Evolutionary conservation across 2,113 vertebrate species (phyloP).

Genomic region (Sclerurus mexicanus): DNA sequence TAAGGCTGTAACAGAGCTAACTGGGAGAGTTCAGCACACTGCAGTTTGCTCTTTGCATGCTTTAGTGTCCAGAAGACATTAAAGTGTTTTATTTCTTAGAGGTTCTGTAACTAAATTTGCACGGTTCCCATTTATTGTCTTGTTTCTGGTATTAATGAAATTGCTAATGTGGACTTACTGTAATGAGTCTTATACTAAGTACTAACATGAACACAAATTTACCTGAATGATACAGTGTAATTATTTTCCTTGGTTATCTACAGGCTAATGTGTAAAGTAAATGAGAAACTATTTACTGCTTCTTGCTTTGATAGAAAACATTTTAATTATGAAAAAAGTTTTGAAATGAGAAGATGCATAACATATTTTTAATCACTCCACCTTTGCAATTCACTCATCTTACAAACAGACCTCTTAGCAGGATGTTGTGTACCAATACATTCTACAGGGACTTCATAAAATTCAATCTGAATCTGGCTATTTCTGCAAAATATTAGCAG

Average conservation of each 20-base stretch:
- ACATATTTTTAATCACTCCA: neutral
- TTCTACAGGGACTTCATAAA: neutral
- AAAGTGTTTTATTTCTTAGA: neutral
- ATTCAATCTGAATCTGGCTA: neutral
- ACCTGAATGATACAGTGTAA: neutral
- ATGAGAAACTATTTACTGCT: neutral
- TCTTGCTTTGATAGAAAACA: neutral
- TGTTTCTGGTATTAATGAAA: neutral
- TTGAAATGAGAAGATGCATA: neutral
- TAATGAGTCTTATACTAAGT: neutral
- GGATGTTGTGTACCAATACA: neutral
- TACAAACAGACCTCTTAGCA: neutral
- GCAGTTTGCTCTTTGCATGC: neutral
- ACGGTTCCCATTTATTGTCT: neutral
- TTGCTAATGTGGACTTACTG: neutral
- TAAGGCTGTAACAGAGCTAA: neutral
- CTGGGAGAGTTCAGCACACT: neutral
- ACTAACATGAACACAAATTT: neutral
- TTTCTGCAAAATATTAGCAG: neutral
- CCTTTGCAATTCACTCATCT: neutral
- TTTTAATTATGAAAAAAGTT: neutral
- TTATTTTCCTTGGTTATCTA: neutral
- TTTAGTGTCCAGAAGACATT: neutral
- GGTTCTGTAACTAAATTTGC: neutral
- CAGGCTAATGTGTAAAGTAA: neutral